Evolutionary conservation across 2,888 invertebrate species (phyloP), one percentile per base, ranked within the genome.

Genomic region (Drosophila anomelani): DNA sequence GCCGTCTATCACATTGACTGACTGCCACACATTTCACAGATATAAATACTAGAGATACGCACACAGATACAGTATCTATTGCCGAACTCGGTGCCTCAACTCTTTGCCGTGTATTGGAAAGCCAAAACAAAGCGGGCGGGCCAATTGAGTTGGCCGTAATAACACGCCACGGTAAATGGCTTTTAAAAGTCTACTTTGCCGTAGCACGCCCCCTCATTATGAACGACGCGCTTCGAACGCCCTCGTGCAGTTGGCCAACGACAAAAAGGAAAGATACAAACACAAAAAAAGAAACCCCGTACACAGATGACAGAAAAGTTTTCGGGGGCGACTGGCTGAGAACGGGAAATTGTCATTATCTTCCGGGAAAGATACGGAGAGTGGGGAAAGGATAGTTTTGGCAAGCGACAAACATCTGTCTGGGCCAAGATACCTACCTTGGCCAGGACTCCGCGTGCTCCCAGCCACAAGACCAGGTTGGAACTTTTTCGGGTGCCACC

Each of bases 191-290:
- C 88, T 89, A 87, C 88, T 89, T 87, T 86, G 86, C 80, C 78
- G 73, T 56, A 88, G 76, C 72, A 88, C 90, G 90, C 90, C 91
- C 80, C 83, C 91, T 90, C 91, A 90, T 91, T 90, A 90, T 76
- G 85, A 77, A 80, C 88, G 88, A 90, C 90, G 90, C 90, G 81
- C 81, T 85, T 75, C 66, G 61, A 79, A 81, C 86, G 86, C 89
- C 86, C 81, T 79, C 78, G 75, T 64, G 63, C 60, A 17, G 58
- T n/a, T 60, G 47, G 60, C 46, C 51, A 51, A 51, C 41, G 64
- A 61, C 69, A 66, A 43, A 76, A 38, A 44, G 4, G 23, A 44
- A 44, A 44, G 44, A 44, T 44, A 44, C 23, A 44, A 23, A 13
- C 7, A 13, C 13, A 23, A 8, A 17, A 64, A 61, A 29, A 68